These are phyloP conservation scores for Epinephelus malabaricus DNA, from an alignment of 2,797 vertebrate species.

Conservation along the genomic window DNA sequence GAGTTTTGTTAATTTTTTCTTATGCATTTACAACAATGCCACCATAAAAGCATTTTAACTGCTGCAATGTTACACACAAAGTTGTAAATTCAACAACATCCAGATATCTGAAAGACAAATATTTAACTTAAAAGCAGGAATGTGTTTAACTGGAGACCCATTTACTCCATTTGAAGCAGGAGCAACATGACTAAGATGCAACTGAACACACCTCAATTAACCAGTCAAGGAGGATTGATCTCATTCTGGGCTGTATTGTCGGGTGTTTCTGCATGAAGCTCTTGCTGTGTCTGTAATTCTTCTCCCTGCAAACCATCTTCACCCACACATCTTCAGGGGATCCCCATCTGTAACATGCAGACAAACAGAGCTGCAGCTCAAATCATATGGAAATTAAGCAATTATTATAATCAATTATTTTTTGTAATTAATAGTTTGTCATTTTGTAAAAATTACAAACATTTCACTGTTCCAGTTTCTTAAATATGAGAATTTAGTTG, in stretches of 20 bases:
- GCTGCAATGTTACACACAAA: too few species aligned
- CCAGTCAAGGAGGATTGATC: slow-evolving; percentile 92
- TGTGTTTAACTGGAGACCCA: too few species aligned
- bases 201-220: slow-evolving; percentile 88
- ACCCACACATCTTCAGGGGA: slow-evolving; percentile 88
- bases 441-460: not conserved
- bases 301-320: slow-evolving; percentile 89
- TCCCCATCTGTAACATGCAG: slow-evolving; percentile 85
- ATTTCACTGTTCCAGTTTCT: not conserved
- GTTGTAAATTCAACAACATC: not conserved
- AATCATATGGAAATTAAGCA: not conserved
- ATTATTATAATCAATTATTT: not conserved
- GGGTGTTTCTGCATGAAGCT: slow-evolving; percentile 86
- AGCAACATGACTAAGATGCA: not conserved
- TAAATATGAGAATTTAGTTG: not conserved
- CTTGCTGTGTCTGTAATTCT: slow-evolving; percentile 87
- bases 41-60: too few species aligned
- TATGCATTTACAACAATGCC: too few species aligned
- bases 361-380: not conserved
- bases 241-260: slow-evolving; percentile 90
- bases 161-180: not conserved
- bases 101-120: not conserved
- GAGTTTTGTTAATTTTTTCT: too few species aligned
- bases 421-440: not conserved
- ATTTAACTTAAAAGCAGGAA: not conserved